A percentile compares a stretch with the other conserved stretches of the same genome.
These are phyloP conservation scores for Danionella cerebrum DNA, from an alignment of 2,113 vertebrate genomes.

Conservation along the genomic window DNA sequence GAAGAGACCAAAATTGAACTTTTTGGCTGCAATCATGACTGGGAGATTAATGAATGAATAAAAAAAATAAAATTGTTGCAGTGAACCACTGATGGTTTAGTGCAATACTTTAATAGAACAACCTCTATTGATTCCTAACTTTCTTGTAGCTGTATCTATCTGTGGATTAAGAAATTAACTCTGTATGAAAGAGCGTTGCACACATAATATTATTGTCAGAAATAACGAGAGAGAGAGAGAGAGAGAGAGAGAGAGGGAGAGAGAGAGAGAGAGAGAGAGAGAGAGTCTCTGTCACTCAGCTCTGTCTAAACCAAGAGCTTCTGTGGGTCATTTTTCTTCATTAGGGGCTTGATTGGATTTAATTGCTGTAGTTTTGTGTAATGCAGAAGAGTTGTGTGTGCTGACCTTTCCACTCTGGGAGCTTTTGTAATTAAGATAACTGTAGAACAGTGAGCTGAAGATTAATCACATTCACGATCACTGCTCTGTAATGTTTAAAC, in stretches of 20 bases:
- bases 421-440: conserved; percentile 43
- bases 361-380: conserved; percentile 30
- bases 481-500: conserved; percentile 5
- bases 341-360: conserved; percentile 32
- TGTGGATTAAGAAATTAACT: too few relatives aligned
- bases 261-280: neutral
- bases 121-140: too few relatives aligned
- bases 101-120: too few relatives aligned
- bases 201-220: neutral
- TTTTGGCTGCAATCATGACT: too few relatives aligned
- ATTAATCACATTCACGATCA: conserved; percentile 28
- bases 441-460: conserved; percentile 23
- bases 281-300: conserved; percentile 4
- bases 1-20: too few relatives aligned
- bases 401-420: conserved; percentile 27
- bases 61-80: too few relatives aligned
- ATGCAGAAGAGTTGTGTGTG: conserved; percentile 10
- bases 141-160: too few relatives aligned
- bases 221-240: neutral
- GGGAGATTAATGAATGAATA: too few relatives aligned
- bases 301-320: neutral
- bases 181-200: too few relatives aligned
- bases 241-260: neutral
- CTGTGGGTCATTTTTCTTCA: conserved; percentile 25
- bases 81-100: too few relatives aligned